Base-by-base conservation (phyloP, 2,113 vertebrate species). In the Electrona antarctica region DNA sequence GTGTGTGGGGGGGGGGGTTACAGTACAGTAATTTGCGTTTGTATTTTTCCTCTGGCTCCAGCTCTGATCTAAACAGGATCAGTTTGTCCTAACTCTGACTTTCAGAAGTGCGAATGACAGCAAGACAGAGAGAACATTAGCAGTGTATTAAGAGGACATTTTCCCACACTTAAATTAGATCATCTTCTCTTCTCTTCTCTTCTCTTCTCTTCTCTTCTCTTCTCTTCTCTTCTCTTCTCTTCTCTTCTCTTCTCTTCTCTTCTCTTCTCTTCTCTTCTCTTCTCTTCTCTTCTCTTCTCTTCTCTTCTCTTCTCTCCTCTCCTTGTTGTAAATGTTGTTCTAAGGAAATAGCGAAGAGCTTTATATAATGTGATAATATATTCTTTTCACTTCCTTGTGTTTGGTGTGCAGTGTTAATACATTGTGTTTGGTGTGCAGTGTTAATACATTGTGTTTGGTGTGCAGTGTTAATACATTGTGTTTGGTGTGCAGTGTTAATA, bases 141-240 rank as follows among this genome's bases (percentile, higher is more conserved):
- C 21, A 2, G 21, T 21, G 21, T 1, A 21, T 21, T 45, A 76
- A 59, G 47, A 49, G 57, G 58, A 73, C 73, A 21, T 21, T 76
- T 82, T 83, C 77, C 69, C 81, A 79, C 81, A 57, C 29, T 83
- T 58, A 11, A 68, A 63, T 55, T 64, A 8, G 49, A 51, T 71
- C 29, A 28, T 46, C 48, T 15, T 46, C 56, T 66, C 8, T 29
- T 29, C 14, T 41, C 14, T 33, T 45, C 15, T 8, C 60, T 46
- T 5, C 50, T 13, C 51, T 8, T 51, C n/a, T 9, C 65, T 14
- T 29, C 14, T 41, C 14, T 33, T 45, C 15, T 8, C 60, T 46
- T 5, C 50, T 13, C 51, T 8, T 51, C n/a, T 46, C 48, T 15
- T 46, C 56, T 66, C 8, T 29, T 29, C 14, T 41, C 14, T 33